Evolutionary conservation across 2,888 invertebrate genomes (phyloP), one percentile per base, ranked within the genome.

Genomic region (Rugalucina vietnamica): DNA sequence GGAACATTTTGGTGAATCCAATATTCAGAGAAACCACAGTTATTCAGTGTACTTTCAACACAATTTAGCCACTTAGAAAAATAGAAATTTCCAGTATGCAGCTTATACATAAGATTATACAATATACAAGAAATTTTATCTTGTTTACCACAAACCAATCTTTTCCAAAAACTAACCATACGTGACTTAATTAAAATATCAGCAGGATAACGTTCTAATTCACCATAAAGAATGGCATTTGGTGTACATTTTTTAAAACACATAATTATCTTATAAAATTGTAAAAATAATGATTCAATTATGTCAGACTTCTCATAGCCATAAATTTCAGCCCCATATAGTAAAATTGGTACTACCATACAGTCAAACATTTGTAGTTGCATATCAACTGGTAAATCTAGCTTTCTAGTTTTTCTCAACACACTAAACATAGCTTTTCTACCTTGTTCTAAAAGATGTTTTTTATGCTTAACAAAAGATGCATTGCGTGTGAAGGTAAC

Each of bases 341-440:
- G 29, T 27, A 60, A 60, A 27, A 60, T 29, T 27, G 60, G 60
- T 10, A 18, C 29, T 27, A 60, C 60, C 60, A 60, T 60, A 29
- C 60, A 27, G 5, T 60, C 60, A 18, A 60, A 60, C 60, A 60
- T 60, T 27, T 60, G 29, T 29, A 60, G 10, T 21, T 60, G 60
- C 27, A 60, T 60, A 29, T 60, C 60, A 3, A 60, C 18, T 27
- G 60, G 60, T 3, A 60, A 18, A 60, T 27, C 21, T 18, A 60
- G 21, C 18, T 60, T 24, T 27, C 21, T 24, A 60, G 60, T 29
- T 27, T 60, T 29, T 18, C 29, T 24, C 10, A 60, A 29, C 24
- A 60, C 60, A 60, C 60, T 60, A 60, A 60, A 60, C 60, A 60
- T 60, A 27, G 60, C 60, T 60, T 60, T 60, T 27, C 29, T 5